These are phyloP conservation scores for Globodera ellingtonae DNA, from an alignment of 1,140 invertebrate genomes.

Conservation along the genomic window DNA sequence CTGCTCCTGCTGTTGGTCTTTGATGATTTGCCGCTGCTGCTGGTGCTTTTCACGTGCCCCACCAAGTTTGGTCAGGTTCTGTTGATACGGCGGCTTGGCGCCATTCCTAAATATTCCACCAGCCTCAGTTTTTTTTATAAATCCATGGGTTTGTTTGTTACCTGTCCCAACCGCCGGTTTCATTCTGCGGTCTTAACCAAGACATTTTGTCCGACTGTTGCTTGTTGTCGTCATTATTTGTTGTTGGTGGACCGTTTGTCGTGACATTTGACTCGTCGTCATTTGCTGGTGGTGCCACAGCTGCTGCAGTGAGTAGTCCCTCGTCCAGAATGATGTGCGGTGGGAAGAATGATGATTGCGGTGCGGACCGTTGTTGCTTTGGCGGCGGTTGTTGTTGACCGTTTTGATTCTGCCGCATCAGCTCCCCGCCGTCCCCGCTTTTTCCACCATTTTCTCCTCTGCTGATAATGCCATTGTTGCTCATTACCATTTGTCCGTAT, in stretches of 20 bases:
- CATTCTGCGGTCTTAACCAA: slow-evolving; percentile 1
- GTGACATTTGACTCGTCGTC: not conserved
- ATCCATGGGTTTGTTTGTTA: too few relatives aligned
- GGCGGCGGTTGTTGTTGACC: not conserved
- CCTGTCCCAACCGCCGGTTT: not conserved
- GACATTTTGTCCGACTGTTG: not conserved
- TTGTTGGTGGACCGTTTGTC: not conserved
- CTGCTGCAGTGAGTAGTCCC: not conserved
- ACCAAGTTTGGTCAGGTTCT: not conserved
- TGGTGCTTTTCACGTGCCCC: not conserved
- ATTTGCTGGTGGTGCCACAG: not conserved
- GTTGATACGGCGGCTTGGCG: not conserved
- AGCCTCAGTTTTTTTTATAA: too few relatives aligned
- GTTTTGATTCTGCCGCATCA: not conserved
- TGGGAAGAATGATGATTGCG: not conserved
- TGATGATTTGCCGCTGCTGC: not conserved
- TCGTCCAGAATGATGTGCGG: slow-evolving; percentile 6
- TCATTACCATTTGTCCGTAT: not conserved
- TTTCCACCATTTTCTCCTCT: not conserved
- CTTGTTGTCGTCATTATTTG: not conserved
- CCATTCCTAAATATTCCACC: not conserved
- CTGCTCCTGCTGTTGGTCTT: not conserved
- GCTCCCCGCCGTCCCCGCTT: not conserved
- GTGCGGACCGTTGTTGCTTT: not conserved
- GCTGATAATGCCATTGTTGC: not conserved